phyloP scores from a whole-genome alignment of 2,113 vertebrate genomes.

The Daphoenositta chrysoptera region DNA sequence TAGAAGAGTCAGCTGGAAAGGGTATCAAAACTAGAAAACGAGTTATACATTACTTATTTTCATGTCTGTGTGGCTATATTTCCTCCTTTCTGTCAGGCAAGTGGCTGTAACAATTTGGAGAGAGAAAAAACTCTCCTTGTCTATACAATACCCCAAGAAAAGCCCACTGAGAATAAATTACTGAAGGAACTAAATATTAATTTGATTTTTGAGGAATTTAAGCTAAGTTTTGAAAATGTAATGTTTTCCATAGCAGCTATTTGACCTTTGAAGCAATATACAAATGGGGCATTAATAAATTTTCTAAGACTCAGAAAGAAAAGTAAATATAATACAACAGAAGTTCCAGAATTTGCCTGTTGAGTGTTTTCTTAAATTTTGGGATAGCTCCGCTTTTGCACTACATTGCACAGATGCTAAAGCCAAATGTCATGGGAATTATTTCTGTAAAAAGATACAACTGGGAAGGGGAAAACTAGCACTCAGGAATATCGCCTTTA shows the following conservation, averaged over 20 bases:
- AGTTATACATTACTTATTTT: not conserved
- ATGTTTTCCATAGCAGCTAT: not conserved
- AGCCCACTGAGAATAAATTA: not conserved
- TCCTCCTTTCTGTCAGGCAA: not conserved
- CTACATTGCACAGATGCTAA: not conserved
- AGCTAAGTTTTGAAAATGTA: not conserved
- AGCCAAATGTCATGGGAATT: not conserved
- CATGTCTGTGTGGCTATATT: not conserved
- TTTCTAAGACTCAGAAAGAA: not conserved
- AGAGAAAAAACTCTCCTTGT: not conserved
- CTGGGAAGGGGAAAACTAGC: not conserved
- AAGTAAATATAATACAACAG: not conserved
- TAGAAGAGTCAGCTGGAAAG: not conserved
- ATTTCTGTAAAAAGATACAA: not conserved
- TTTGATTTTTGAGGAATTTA: not conserved
- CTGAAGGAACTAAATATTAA: not conserved
- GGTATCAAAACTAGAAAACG: not conserved
- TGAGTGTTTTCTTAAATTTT: not conserved
- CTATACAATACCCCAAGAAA: not conserved
- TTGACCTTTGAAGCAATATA: not conserved
- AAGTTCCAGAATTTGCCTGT: not conserved
- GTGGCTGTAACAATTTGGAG: not conserved
- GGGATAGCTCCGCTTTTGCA: not conserved
- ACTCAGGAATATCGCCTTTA: accelerated
- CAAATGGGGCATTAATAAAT: not conserved